phyloP scores from a whole-genome alignment of 2,888 invertebrate species.

The Drosophila hamatofila region DNA sequence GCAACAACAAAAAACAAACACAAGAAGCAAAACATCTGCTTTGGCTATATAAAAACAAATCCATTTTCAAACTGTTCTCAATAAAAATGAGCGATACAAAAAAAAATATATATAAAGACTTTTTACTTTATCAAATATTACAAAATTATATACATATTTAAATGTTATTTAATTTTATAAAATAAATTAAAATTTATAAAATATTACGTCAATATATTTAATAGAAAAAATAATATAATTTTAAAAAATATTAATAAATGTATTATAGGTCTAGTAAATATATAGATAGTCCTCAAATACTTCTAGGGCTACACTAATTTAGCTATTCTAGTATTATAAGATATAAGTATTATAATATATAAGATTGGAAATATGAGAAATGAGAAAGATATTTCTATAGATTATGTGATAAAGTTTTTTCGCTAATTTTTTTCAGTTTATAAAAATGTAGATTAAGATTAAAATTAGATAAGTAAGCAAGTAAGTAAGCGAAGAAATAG shows the following conservation, averaged over 20 bases:
- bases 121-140: neutral
- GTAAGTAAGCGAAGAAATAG: too few relatives aligned
- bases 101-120: neutral
- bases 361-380: neutral
- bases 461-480: neutral
- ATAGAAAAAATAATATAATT: neutral
- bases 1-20: neutral
- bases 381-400: neutral
- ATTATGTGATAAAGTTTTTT: neutral
- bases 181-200: neutral
- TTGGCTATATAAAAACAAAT: constrained; percentile 37
- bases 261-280: neutral
- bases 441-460: neutral
- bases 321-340: neutral
- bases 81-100: constrained; percentile 57
- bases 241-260: neutral
- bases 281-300: neutral
- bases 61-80: constrained; percentile 66
- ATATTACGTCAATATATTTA: neutral
- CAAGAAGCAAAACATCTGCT: constrained; percentile 22
- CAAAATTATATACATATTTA: neutral
- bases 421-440: neutral
- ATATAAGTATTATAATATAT: neutral
- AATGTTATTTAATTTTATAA: neutral
- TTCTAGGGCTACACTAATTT: neutral